These are phyloP conservation scores for Sarcophaga subvicina DNA, from an alignment of 2,888 invertebrate species.

Conservation along the genomic window DNA sequence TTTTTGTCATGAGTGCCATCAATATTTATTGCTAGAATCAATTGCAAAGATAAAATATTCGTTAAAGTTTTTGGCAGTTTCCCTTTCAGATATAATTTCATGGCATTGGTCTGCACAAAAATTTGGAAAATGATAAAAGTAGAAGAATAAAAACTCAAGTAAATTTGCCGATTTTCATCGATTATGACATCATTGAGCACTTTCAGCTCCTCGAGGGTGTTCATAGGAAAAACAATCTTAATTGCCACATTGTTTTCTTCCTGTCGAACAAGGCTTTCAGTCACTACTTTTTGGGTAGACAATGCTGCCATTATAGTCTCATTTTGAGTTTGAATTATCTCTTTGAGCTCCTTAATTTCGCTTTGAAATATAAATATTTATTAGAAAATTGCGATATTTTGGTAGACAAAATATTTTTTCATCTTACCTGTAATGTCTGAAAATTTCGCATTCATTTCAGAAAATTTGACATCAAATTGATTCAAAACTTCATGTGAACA, in stretches of 20 bases:
- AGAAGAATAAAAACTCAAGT: neutral
- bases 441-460: no score
- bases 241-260: no score
- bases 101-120: no score
- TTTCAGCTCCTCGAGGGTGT: no score
- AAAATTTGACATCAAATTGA: no score
- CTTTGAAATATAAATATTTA: slow-evolving; percentile 11
- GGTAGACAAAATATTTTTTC: neutral
- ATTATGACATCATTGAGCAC: neutral
- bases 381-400: neutral
- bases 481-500: no score
- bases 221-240: no score
- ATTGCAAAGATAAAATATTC: neutral
- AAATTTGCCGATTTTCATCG: slow-evolving; percentile 15
- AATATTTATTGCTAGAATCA: neutral
- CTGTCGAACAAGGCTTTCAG: no score
- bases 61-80: neutral
- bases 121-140: no score
- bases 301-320: slow-evolving; percentile 38
- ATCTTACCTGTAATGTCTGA: neutral
- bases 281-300: no score
- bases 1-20: neutral
- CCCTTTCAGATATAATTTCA: no score
- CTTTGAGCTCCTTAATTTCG: slow-evolving; percentile 39
- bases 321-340: slow-evolving; percentile 16